Conservation (phyloP, 2,113 vertebrate species). For the Mus pahari region DNA sequence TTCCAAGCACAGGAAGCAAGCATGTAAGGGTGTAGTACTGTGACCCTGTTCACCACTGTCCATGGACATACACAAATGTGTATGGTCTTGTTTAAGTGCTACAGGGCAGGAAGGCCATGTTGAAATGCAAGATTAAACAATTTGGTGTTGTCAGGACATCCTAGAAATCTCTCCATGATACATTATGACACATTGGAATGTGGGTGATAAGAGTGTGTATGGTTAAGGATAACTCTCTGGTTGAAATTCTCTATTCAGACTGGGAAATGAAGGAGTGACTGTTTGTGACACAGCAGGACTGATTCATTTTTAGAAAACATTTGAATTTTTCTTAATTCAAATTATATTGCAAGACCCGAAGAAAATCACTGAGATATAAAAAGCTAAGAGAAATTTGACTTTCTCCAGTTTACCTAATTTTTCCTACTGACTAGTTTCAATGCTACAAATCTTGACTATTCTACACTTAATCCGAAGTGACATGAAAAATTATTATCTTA, state of each 20-base stretch:
- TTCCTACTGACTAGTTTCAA: background rate
- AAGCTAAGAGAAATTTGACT: background rate
- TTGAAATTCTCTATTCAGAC: background rate
- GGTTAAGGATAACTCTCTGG: background rate
- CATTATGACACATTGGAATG: background rate
- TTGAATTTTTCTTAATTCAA: background rate
- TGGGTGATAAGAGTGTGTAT: background rate
- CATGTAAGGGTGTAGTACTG: background rate
- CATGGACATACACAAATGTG: background rate
- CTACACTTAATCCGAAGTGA: background rate
- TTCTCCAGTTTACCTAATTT: background rate
- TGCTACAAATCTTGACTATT: background rate
- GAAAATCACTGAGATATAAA: background rate
- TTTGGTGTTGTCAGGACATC: accelerated
- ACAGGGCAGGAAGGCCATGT: background rate
- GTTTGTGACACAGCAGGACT: background rate
- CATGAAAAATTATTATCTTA: background rate
- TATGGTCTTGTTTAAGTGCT: background rate
- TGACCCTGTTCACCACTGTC: background rate
- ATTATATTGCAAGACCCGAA: background rate
- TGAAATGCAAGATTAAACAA: background rate
- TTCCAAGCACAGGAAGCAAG: background rate
- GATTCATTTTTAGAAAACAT: background rate
- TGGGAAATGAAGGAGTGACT: background rate
- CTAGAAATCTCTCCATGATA: background rate